Base-by-base conservation (phyloP, 2,888 invertebrate species). In the Amphiduros pacificus region DNA sequence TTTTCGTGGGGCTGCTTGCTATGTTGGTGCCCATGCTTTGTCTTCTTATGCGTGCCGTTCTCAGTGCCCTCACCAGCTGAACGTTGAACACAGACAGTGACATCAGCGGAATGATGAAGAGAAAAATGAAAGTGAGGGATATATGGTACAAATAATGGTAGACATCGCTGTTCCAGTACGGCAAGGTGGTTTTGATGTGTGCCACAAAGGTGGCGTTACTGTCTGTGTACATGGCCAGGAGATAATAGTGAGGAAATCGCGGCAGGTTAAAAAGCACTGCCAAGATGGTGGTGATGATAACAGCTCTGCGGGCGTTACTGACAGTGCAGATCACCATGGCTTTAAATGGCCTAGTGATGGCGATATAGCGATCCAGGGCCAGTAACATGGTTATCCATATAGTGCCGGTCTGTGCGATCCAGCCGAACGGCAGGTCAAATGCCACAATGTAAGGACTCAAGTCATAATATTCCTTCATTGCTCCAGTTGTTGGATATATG, bases 141-240 rank as follows among this genome's bases (percentile, higher is more conserved):
- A 57, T 56, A 53, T 63, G 63, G 54, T 63, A 63, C 3, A 61
- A 17, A 24, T 61, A 63, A 48, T 61, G 54, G 40, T 63, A 63
- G 26, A 53, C 29, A n/a, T 55, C 27, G 14, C 44, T 24, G 44
- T 63, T 55, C 56, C 61, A 63, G n/a, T 57, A 53, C 11, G 55
- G 51, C 17, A 63, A 20, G 22, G 55, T 52, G 3, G 44, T 28
- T 24, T 27, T 29, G 14, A 61, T 51, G 44, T 63, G 63, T 14
- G 56, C 53, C 29, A 63, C 53, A 51, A 55, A 56, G 1, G 56
- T 60, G 24, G 50, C 50, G 48, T 54, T 52, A n/a, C 32, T 36
- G 20, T 24, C 27, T 6, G 58, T 54, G 29, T 63, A 22, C 5
- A 41, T 9, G 2, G 56, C 63, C 5, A 63, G 32, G 17, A 51